Percentiles rank a stretch among this genome's conserved stretches.
These are phyloP conservation scores for Chloroceryle amazona DNA, from an alignment of 2,797 vertebrate genomes.

Conservation along the genomic window DNA sequence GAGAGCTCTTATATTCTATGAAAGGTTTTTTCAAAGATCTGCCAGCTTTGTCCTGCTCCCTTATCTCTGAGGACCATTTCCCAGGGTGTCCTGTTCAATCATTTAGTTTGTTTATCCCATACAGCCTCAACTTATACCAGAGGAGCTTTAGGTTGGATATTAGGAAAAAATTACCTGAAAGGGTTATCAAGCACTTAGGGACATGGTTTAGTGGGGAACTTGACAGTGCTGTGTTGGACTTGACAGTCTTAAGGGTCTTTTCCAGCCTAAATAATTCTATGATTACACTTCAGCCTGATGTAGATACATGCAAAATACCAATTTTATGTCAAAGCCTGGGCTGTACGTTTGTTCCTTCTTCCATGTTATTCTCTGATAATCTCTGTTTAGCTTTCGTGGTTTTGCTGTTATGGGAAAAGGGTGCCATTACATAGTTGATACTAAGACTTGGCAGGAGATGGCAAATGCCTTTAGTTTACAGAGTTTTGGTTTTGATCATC, in stretches of 20 bases:
- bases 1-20: too few species aligned
- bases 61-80: too few species aligned
- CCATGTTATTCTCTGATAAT: neutral
- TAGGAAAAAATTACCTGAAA: neutral
- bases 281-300: neutral
- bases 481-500: neutral
- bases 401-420: neutral
- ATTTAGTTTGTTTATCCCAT: neutral
- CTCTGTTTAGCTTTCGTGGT: neutral
- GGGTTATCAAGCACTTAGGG: neutral
- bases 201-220: neutral
- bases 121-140: neutral
- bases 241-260: rapidly evolving
- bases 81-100: neutral
- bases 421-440: neutral
- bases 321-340: neutral
- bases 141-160: neutral
- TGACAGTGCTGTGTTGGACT: neutral
- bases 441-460: neutral
- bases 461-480: neutral
- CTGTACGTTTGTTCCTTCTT: neutral
- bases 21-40: too few species aligned
- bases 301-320: rapidly evolving
- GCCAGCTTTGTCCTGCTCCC: too few species aligned
- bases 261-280: neutral